phyloP scores from a whole-genome alignment of 2,797 vertebrate species.

The Cottoperca gobio region DNA sequence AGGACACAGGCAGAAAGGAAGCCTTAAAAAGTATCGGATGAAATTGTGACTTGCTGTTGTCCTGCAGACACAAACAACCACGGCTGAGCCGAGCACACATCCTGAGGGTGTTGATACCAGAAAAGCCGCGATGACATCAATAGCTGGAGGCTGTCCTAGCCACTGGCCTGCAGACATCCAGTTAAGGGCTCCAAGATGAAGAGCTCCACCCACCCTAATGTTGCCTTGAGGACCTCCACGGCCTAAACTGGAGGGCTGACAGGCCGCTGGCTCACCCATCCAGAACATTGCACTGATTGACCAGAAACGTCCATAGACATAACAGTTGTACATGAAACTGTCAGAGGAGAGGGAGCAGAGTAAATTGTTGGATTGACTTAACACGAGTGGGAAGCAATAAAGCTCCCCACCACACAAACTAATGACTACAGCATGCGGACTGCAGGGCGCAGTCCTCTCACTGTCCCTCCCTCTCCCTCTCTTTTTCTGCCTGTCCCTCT shows the following conservation, averaged over 20 bases:
- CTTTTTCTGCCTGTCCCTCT: not conserved
- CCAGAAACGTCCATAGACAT: conserved; percentile 62
- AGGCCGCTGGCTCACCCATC: conserved; percentile 66
- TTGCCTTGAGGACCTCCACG: conserved; percentile 46
- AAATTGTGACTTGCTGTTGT: conserved; percentile 38
- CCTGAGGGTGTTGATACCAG: conserved; percentile 67
- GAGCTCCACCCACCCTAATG: conserved; percentile 53
- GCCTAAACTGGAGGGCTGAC: conserved; percentile 55
- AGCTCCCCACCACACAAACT: conserved; percentile 69
- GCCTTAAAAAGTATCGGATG: conserved; percentile 26
- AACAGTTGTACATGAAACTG: conserved; percentile 57
- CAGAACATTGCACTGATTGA: conserved; percentile 73
- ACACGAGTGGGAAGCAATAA: conserved; percentile 76
- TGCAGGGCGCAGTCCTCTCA: conserved; percentile 23
- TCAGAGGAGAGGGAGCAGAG: conserved; percentile 59
- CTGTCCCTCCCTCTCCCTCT: conserved; percentile 13
- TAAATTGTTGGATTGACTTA: conserved; percentile 77
- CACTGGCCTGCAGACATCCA: conserved; percentile 63
- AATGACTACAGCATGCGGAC: conserved; percentile 75
- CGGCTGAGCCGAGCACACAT: conserved; percentile 52
- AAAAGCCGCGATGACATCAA: conserved; percentile 74
- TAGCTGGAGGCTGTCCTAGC: conserved; percentile 64
- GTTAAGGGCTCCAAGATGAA: conserved; percentile 52
- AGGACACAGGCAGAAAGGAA: conserved; percentile 23
- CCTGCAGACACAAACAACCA: conserved; percentile 55